These are phyloP conservation scores for Drosophila suboccidentalis DNA, from an alignment of 2,888 invertebrate species.

Conservation along the genomic window DNA sequence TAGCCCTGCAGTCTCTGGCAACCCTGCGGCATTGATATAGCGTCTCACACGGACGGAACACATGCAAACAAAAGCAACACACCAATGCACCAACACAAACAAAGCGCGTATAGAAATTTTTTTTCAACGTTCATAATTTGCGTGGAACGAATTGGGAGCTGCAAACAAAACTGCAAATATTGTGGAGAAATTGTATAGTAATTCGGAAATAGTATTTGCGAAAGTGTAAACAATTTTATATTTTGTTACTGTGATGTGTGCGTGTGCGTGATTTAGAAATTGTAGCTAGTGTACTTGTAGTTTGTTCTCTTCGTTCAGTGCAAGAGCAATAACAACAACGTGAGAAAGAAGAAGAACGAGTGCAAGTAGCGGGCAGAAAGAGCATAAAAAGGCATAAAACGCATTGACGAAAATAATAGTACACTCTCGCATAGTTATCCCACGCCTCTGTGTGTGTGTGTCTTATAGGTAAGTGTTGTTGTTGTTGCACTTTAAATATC, in stretches of 20 bases:
- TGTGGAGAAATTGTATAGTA: constrained; percentile 20
- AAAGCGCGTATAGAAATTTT: constrained; percentile 44
- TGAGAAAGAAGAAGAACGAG: constrained; percentile 6
- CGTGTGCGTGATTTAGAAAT: constrained; percentile 7
- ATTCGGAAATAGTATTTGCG: constrained; percentile 16
- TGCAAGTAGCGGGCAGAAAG: not conserved
- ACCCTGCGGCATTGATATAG: constrained; percentile 50
- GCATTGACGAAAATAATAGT: constrained; percentile 29
- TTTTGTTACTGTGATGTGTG: constrained; percentile 41
- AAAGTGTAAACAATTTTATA: constrained; percentile 24
- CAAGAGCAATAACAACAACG: constrained; percentile 25
- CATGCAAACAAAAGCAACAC: constrained; percentile 52
- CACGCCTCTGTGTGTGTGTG: not conserved
- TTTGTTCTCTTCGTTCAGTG: constrained; percentile 13
- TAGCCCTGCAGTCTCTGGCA: constrained; percentile 27
- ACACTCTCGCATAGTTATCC: not conserved
- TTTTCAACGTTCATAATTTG: constrained; percentile 71
- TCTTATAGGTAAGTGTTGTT: constrained; percentile 12
- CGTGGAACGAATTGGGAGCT: constrained; percentile 45
- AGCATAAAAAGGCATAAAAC: constrained; percentile 15
- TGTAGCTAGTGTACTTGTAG: constrained; percentile 10
- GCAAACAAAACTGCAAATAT: constrained; percentile 29
- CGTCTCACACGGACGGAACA: constrained; percentile 65
- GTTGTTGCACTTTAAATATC: constrained; percentile 11
- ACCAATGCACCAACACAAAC: constrained; percentile 44